A percentile compares a stretch with the other conserved stretches of the same genome.
Conservation (phyloP, 2,113 vertebrate genomes). For the Microtus richardsoni region DNA sequence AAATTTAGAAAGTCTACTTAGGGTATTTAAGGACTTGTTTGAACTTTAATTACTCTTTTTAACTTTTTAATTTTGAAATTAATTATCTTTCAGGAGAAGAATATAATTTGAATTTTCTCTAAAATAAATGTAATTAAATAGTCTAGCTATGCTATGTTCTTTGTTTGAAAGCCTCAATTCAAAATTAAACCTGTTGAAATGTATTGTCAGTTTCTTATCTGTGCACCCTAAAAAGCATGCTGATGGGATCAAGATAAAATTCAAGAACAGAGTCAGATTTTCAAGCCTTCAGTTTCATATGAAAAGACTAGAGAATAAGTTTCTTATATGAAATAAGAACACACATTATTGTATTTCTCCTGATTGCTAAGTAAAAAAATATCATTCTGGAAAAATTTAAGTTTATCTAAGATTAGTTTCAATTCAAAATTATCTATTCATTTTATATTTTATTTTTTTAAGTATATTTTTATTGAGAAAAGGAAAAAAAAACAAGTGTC, state of each 20-base stretch:
- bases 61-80: constrained; percentile 62
- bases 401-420: background rate
- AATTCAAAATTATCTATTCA: background rate
- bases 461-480: too few species aligned
- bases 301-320: background rate
- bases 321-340: background rate
- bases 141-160: background rate
- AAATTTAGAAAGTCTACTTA: constrained; percentile 17
- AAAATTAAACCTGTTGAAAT: constrained; percentile 69
- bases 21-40: constrained; percentile 39
- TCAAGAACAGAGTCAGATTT: constrained; percentile 29
- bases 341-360: background rate
- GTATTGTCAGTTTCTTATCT: constrained; percentile 59
- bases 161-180: constrained; percentile 28
- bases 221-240: background rate
- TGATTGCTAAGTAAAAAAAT: background rate
- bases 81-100: constrained; percentile 37
- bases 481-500: too few species aligned
- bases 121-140: constrained; percentile 51
- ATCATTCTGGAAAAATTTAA: background rate
- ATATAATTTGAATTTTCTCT: constrained; percentile 49
- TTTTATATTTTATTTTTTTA: too few species aligned
- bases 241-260: constrained; percentile 16
- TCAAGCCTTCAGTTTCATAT: background rate
- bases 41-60: constrained; percentile 62